Conservation (phyloP, 2,797 vertebrate species). For the Silurus lanzhouensis region DNA sequence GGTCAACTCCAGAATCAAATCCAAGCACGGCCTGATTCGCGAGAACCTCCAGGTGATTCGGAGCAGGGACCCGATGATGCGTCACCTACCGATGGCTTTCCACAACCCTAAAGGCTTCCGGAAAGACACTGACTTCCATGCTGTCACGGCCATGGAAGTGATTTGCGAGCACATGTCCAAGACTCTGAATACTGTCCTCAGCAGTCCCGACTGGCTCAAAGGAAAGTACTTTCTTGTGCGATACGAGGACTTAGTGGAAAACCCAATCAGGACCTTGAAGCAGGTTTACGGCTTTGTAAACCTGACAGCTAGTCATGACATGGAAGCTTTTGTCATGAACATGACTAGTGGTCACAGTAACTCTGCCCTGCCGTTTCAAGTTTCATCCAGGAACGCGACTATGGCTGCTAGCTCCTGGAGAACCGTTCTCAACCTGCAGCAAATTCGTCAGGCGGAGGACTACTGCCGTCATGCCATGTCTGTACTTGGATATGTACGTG, state of each 20-base stretch:
- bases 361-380: conserved; percentile 92
- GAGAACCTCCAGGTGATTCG: conserved; percentile 96
- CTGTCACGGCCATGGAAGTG: conserved; percentile 97
- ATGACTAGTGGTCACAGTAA: conserved; percentile 94
- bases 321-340: conserved; percentile 91
- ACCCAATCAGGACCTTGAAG: conserved; percentile 86
- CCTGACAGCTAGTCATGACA: conserved; percentile 86
- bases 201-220: conserved; percentile 89
- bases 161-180: conserved; percentile 93
- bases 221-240: conserved; percentile 93
- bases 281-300: conserved; percentile 90
- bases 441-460: conserved; percentile 96
- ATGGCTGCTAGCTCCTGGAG: conserved; percentile 93
- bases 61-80: conserved; percentile 89
- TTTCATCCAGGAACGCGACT: conserved; percentile 92
- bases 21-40: conserved; percentile 90
- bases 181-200: conserved; percentile 89
- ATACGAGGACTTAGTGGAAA: conserved; percentile 96
- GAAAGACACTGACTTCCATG: conserved; percentile 91
- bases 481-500: conserved; percentile 88
- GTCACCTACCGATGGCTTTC: conserved; percentile 87
- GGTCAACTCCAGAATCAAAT: conserved; percentile 94
- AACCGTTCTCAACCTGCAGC: conserved; percentile 89
- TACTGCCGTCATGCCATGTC: conserved; percentile 94
- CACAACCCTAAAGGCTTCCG: conserved; percentile 85